Percentiles rank a stretch among this genome's conserved stretches.
phyloP scores from a whole-genome alignment of 2,113 vertebrate genomes.

The Upupa epops region DNA sequence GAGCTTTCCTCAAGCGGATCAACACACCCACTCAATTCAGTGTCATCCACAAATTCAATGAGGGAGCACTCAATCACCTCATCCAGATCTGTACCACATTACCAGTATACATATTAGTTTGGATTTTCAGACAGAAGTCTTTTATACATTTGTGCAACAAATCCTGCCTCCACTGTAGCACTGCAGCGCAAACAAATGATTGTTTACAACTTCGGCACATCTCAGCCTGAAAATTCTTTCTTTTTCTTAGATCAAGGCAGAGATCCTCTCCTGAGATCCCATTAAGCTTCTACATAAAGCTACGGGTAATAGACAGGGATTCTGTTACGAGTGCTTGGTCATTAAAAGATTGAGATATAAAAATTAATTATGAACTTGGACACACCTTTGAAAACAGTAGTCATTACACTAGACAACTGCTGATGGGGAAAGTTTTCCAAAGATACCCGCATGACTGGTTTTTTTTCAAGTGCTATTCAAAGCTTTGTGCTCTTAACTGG shows the following conservation, averaged over 20 bases:
- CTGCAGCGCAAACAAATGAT: not conserved
- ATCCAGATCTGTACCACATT: too few relatives aligned
- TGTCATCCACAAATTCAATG: too few relatives aligned
- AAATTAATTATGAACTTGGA: not conserved
- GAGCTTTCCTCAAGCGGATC: too few relatives aligned
- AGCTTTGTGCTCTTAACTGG: not conserved
- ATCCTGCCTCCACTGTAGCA: not conserved
- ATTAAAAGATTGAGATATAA: not conserved
- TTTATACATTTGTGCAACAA: not conserved
- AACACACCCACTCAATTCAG: too few relatives aligned
- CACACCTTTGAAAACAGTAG: not conserved
- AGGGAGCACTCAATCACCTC: too few relatives aligned
- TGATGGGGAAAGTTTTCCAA: not conserved
- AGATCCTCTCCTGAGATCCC: constrained; percentile 5
- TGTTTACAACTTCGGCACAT: not conserved
- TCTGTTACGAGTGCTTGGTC: not conserved
- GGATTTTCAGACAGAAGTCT: not conserved
- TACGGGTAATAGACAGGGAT: not conserved
- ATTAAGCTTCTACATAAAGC: not conserved
- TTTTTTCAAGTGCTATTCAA: not conserved
- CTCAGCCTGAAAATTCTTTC: not conserved
- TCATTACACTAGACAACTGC: not conserved
- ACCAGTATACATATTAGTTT: not conserved
- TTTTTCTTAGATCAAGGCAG: not conserved
- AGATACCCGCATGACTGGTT: not conserved